These are phyloP conservation scores for Chelmon rostratus DNA, from an alignment of 2,797 vertebrate genomes.

Conservation along the genomic window DNA sequence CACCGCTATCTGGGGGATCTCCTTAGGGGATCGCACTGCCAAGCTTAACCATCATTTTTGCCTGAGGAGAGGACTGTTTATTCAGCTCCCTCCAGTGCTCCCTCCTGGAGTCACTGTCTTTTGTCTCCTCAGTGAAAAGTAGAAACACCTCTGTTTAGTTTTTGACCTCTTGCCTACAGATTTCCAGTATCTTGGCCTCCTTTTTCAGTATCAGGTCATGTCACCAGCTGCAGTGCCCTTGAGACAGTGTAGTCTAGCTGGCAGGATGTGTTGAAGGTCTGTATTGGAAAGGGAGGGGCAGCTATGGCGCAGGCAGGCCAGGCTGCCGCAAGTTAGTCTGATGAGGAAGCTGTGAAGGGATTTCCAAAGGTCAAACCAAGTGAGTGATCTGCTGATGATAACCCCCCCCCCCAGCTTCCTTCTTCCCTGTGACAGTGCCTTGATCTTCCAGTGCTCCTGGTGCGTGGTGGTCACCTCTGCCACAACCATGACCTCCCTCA, in stretches of 20 bases:
- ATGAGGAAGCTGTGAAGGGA: conserved; percentile 46
- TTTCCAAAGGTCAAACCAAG: conserved; percentile 61
- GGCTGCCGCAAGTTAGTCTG: conserved; percentile 27
- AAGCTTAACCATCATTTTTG: conserved; percentile 21
- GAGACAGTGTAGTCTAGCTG: conserved; percentile 10
- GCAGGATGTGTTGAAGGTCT: conserved; percentile 27
- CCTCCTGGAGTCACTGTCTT: background rate
- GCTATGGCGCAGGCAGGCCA: conserved; percentile 15
- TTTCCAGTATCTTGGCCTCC: background rate
- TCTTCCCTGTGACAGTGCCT: conserved; percentile 31
- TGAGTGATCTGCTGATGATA: conserved; percentile 54
- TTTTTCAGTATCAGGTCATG: background rate
- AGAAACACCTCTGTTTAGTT: too few species aligned
- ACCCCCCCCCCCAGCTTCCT: conserved; percentile 16
- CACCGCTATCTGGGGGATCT: background rate
- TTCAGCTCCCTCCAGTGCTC: conserved; percentile 20
- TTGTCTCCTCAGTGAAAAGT: conserved; percentile 4
- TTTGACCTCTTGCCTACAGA: background rate
- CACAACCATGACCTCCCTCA: conserved; percentile 11
- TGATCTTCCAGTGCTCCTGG: conserved; percentile 53
- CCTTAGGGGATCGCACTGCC: background rate
- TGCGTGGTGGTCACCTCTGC: conserved; percentile 27
- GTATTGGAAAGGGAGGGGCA: conserved; percentile 10
- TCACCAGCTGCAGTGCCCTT: conserved; percentile 5
- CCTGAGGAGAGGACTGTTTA: conserved; percentile 24